Evolutionary conservation across 2,797 vertebrate species (phyloP), one percentile per base, ranked within the genome.

Genomic region (Poecilia wingei): DNA sequence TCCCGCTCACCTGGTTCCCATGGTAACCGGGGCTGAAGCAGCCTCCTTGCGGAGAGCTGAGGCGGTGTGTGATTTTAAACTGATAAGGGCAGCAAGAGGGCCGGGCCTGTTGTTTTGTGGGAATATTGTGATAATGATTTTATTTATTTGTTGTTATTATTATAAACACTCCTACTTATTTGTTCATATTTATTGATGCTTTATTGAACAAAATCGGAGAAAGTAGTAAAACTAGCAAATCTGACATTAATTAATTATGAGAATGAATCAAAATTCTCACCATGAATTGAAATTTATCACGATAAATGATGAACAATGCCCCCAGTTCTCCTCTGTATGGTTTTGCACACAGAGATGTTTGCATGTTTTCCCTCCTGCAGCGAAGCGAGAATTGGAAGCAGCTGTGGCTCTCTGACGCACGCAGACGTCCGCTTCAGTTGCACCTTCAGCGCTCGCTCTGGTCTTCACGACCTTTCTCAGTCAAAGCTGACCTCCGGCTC

Each of bases 1-100:
- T 53, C 81, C 81, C 53, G 68, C 80, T 78, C 69, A 74, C 81
- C 82, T 72, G 82, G 90, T 92, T 84, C 55, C 86, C 85, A 14
- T 59, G 82, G 85, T 43, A 72, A 86, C 85, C 3, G 25, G 20
- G 72, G 81, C 80, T 74, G 81, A 64, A 69, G 82, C 45, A 74
- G 80, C 51, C 12, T 2, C 39, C 72, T 87, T 77, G 69, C 14
- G 47, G 82, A 84, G 88, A 77, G 74, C 1, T 2, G 28, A 79
- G 78, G 73, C 49, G 69, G 6, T 16, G 0, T 2, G 0, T 51
- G 25, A 49, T 16, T 16, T 51, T 20, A 13, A 64, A 14, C 45
- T 68, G 59, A 61, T 28, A 20, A 6, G 57, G 28, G 16, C 61
- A 53, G 33, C 10, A 25, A 28, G 9, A 73, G 20, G 14, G 20